Evolutionary conservation across 2,113 vertebrate genomes (phyloP), one percentile per base, ranked within the genome.

Genomic region (Lasiurus cinereus): DNA sequence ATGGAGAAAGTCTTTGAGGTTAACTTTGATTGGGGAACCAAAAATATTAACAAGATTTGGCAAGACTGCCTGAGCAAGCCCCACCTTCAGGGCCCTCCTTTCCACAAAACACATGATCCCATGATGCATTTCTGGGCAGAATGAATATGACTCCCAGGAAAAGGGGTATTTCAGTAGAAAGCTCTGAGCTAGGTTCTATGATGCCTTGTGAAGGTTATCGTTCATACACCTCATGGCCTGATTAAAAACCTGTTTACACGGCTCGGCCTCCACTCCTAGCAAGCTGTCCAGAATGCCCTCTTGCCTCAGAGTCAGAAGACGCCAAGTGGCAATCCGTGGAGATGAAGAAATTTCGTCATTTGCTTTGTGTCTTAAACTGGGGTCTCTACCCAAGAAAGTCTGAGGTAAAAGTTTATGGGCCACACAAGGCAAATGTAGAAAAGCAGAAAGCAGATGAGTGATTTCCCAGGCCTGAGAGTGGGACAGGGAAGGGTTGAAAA

Each of bases 291-390:
- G 67, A 56, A 64, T 16, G 24, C 33, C 43, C 33, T 72, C 64
- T 9, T 43, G 46, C 54, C 56, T 91, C 56, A 0, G 3, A 43
- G 62, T 74, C 33, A 16, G 66, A 69, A 22, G 62, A 88, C 27
- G 56, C 39, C 43, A 46, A 4, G 22, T 16, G 78, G 54, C 50
- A 36, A 13, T 64, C 76, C 52, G 27, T 33, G 13, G 46, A 94
- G 64, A 74, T 33, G 66, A 64, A 88, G 33, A 74, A 77, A 83
- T 62, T 79, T 96, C 96, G 79, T 94, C 56, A n/a, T 92, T 85
- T 85, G 67, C 69, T 88, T 11, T 74, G 67, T 43, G 33, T 88
- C 77, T 96, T 78, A 73, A n/a, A 54, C 54, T 70, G 33, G 4
- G 39, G 29, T 59, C 85, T 33, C 50, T 50, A 33, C 74, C 54